Conservation (phyloP, 2,888 invertebrate genomes). For the Eupithecia inturbata region DNA sequence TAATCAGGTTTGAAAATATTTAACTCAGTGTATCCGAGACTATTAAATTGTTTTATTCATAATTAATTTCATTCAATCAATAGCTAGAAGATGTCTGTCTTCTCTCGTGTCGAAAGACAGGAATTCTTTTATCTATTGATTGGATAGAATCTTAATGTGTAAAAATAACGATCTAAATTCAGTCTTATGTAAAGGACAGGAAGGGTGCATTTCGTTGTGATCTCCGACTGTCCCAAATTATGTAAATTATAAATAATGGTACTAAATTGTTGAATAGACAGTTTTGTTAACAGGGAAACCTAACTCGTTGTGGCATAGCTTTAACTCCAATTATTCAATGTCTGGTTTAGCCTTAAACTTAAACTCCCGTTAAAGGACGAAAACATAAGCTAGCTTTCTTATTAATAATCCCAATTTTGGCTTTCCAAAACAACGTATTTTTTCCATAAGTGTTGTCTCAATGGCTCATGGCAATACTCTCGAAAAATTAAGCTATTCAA, state of each 20-base stretch:
- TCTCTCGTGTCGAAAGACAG: not conserved
- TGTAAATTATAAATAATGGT: constrained; percentile 47
- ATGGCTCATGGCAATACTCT: not conserved
- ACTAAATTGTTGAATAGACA: constrained; percentile 46
- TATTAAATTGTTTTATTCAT: not conserved
- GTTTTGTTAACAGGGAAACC: constrained; percentile 58
- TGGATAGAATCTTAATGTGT: not conserved
- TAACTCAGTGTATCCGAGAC: constrained; percentile 20
- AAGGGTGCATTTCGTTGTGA: constrained; percentile 38
- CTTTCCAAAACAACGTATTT: not conserved
- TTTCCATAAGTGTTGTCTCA: not conserved
- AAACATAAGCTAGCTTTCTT: not conserved
- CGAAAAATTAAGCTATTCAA: not conserved
- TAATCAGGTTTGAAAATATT: constrained; percentile 8
- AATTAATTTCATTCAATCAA: not conserved
- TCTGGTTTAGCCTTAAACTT: constrained; percentile 31
- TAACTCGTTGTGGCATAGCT: constrained; percentile 59
- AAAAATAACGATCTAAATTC: constrained; percentile 13
- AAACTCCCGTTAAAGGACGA: constrained; percentile 23
- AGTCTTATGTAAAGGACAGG: constrained; percentile 24
- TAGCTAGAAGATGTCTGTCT: not conserved
- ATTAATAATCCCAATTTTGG: not conserved
- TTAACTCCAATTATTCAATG: constrained; percentile 45
- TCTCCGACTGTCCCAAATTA: constrained; percentile 39
- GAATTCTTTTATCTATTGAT: not conserved